Evolutionary conservation across 1,140 invertebrate genomes (phyloP).

Genomic region (Arion vulgaris): DNA sequence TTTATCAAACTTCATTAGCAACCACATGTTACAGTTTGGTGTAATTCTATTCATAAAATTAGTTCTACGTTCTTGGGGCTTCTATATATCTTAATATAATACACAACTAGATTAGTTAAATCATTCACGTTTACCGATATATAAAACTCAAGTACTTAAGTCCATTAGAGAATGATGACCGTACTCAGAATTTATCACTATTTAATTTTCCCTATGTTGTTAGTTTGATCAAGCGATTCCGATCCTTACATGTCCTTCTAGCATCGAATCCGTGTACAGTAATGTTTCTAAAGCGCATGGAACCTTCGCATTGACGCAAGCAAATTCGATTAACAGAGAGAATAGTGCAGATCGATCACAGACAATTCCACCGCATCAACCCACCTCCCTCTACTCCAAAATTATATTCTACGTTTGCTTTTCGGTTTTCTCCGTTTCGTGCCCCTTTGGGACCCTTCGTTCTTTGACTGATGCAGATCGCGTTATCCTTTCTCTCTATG

Average conservation of each 20-base stretch:
- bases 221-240: not conserved
- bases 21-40: too few species aligned
- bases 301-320: not conserved
- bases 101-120: too few species aligned
- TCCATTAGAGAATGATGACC: too few species aligned
- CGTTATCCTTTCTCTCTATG: not conserved
- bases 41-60: too few species aligned
- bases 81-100: too few species aligned
- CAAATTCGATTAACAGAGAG: constrained; percentile 4
- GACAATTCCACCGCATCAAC: not conserved
- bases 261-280: not conserved
- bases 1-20: too few species aligned
- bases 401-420: not conserved
- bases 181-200: not conserved
- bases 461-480: not conserved
- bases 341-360: constrained; percentile 14
- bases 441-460: not conserved
- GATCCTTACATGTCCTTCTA: not conserved
- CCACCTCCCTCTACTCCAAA: not conserved
- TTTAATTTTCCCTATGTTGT: not conserved
- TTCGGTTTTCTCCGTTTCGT: not conserved
- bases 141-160: too few species aligned
- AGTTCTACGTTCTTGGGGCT: too few species aligned
- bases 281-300: not conserved
- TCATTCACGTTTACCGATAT: too few species aligned